These are phyloP conservation scores for Atta colombica DNA, from an alignment of 1,140 invertebrate species.

Conservation along the genomic window DNA sequence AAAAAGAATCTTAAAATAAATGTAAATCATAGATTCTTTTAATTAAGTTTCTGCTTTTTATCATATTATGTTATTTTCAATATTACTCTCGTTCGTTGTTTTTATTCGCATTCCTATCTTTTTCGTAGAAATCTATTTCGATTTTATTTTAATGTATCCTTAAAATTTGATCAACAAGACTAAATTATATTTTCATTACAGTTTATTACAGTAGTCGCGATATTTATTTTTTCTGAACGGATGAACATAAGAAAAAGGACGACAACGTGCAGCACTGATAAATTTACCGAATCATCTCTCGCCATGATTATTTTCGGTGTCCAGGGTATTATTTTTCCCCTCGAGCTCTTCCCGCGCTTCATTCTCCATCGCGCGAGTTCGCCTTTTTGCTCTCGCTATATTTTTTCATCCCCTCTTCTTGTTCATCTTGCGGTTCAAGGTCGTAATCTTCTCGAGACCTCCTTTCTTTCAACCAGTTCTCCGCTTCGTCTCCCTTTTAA, in stretches of 20 bases:
- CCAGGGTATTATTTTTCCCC: constrained; percentile 60
- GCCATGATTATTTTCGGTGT: constrained; percentile 58
- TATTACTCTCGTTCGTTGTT: background rate
- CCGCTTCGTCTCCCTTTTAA: constrained; percentile 42
- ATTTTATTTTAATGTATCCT: constrained; percentile 26
- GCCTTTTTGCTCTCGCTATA: constrained; percentile 58
- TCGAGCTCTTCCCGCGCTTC: constrained; percentile 47
- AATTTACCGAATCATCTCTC: constrained; percentile 57
- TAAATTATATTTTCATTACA: constrained; percentile 14
- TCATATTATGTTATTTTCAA: background rate
- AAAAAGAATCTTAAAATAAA: background rate
- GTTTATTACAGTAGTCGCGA: background rate
- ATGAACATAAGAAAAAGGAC: constrained; percentile 20
- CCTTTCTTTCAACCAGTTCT: constrained; percentile 64
- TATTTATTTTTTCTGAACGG: constrained; percentile 45
- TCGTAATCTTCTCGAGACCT: constrained; percentile 63
- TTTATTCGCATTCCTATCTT: background rate
- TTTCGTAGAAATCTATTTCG: background rate
- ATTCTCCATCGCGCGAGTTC: constrained; percentile 43
- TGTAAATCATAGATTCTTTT: background rate
- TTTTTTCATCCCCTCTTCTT: constrained; percentile 65
- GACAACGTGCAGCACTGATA: constrained; percentile 31
- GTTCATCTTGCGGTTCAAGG: constrained; percentile 61
- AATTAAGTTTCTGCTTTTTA: background rate
- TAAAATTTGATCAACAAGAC: background rate